A percentile compares a stretch with the other conserved stretches of the same genome.
Evolutionary conservation across 2,797 vertebrate species (phyloP).

Genomic region (Passerculus sandwichensis): DNA sequence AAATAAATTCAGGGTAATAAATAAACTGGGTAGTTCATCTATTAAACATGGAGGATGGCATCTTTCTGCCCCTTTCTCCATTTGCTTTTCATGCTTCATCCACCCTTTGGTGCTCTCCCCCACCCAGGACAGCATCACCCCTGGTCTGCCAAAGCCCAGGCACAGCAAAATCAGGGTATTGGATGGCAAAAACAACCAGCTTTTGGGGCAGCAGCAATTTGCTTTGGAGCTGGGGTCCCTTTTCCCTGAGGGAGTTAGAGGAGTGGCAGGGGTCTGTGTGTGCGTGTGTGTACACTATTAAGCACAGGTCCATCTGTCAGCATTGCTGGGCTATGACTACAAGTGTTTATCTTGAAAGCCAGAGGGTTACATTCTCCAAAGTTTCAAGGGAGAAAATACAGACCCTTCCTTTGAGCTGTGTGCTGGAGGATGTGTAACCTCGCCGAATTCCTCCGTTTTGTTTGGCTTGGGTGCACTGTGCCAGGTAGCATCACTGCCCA

Average conservation of each 20-base stretch:
- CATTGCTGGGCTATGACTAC: conserved; percentile 57
- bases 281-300: not conserved
- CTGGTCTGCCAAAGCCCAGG: not conserved
- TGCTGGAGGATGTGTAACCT: conserved; percentile 49
- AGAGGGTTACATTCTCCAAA: conserved; percentile 48
- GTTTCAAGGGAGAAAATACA: conserved; percentile 76
- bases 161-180: not conserved
- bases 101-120: not conserved
- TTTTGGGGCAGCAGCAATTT: not conserved
- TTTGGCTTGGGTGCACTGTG: not conserved
- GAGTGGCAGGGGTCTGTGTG: not conserved
- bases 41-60: not conserved
- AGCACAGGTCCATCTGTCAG: conserved; percentile 33
- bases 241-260: not conserved
- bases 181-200: not conserved
- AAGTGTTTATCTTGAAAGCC: conserved; percentile 58
- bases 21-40: not conserved
- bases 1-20: not conserved
- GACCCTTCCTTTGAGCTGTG: conserved; percentile 70
- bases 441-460: conserved; percentile 37
- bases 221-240: not conserved
- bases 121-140: not conserved
- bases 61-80: not conserved
- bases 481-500: not conserved
- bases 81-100: not conserved